Percentiles rank a stretch among this genome's conserved stretches.
These are phyloP conservation scores for Oryzias javanicus DNA, from an alignment of 2,113 vertebrate species.

Conservation along the genomic window DNA sequence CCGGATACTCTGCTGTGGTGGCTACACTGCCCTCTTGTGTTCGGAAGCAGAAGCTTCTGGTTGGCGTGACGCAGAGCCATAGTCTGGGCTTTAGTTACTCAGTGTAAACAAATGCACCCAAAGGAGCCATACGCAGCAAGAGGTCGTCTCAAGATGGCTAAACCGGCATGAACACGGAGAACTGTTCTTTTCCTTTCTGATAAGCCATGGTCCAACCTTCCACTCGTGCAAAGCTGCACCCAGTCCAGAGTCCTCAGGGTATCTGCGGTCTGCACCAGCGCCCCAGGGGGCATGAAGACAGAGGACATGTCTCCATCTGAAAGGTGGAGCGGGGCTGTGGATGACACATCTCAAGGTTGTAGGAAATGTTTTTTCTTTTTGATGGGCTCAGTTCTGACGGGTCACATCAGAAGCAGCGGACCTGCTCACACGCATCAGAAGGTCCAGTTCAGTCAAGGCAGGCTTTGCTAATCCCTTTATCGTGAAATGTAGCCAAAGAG, in stretches of 20 bases:
- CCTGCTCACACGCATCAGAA: conserved; percentile 57
- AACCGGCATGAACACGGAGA: conserved; percentile 3
- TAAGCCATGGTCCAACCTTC: conserved; percentile 66
- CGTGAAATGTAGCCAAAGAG: conserved; percentile 63
- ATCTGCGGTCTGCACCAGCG: conserved; percentile 27
- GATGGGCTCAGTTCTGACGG: conserved; percentile 4
- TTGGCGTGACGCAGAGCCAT: too few relatives aligned
- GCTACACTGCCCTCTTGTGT: too few relatives aligned
- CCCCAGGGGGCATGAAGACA: not conserved
- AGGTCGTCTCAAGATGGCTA: conserved; percentile 3
- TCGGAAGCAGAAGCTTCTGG: too few relatives aligned
- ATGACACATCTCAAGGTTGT: not conserved
- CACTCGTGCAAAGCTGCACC: conserved; percentile 47
- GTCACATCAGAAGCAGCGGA: not conserved
- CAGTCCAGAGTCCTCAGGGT: conserved; percentile 79
- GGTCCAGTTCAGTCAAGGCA: conserved; percentile 42
- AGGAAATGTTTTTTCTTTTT: not conserved
- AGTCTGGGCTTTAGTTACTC: too few relatives aligned
- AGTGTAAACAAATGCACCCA: not conserved
- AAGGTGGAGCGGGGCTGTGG: too few relatives aligned
- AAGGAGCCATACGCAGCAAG: conserved; percentile 3
- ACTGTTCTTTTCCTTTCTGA: conserved; percentile 9
- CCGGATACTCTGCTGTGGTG: too few relatives aligned
- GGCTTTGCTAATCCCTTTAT: conserved; percentile 55
- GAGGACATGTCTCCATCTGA: not conserved